These are phyloP conservation scores for Blomia tropicalis DNA, from an alignment of 2,888 invertebrate species.

Conservation along the genomic window DNA sequence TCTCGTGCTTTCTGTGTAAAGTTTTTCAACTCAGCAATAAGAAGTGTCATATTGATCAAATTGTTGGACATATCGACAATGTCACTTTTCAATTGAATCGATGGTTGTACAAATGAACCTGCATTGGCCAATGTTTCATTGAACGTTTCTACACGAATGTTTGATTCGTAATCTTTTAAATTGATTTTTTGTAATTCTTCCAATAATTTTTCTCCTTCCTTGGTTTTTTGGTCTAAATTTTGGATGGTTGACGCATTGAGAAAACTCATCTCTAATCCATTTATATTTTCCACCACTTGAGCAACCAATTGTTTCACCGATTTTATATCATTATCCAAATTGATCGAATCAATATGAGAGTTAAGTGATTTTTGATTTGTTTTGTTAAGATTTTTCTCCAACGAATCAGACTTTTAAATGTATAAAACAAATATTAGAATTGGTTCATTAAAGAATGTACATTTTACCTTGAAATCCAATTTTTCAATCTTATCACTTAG, in stretches of 20 bases:
- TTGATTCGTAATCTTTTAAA: background rate
- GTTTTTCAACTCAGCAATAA: slow-evolving; percentile 10
- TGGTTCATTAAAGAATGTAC: background rate
- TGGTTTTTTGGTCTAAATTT: background rate
- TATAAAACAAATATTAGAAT: background rate
- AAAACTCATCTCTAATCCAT: background rate
- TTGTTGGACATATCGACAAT: slow-evolving; percentile 43
- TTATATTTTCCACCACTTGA: background rate
- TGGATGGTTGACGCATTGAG: background rate
- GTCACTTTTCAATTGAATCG: slow-evolving; percentile 55
- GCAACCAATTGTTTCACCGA: background rate
- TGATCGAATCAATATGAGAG: slow-evolving; percentile 1
- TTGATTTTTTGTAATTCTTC: background rate
- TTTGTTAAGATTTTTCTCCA: slow-evolving; percentile 18
- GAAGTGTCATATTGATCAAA: background rate
- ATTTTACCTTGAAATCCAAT: slow-evolving; percentile 7
- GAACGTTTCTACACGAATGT: slow-evolving; percentile 35
- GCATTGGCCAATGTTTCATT: slow-evolving; percentile 47
- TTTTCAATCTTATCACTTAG: background rate
- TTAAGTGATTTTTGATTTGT: background rate
- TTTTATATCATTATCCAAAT: background rate
- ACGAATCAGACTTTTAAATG: slow-evolving; percentile 25
- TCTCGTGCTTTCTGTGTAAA: background rate
- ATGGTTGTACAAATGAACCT: slow-evolving; percentile 14
- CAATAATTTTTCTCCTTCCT: background rate